Conservation (phyloP, 2,797 vertebrate genomes). For the Sphenopsis melanotis region DNA sequence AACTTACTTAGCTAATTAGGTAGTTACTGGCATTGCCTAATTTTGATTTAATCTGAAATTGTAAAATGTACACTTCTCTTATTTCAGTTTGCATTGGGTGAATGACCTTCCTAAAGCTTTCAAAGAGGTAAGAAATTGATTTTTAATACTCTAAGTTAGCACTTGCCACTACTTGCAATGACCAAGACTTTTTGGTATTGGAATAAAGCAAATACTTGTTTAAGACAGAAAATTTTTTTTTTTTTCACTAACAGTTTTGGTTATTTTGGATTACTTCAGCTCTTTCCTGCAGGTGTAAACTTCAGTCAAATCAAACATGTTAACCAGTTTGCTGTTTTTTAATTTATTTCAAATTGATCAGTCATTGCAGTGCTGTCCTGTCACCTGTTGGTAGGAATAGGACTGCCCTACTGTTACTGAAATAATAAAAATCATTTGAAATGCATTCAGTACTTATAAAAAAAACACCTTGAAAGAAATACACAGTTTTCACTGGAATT, state of each 20-base stretch:
- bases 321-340: not conserved
- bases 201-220: not conserved
- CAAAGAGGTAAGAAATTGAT: conserved; percentile 80
- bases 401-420: not conserved
- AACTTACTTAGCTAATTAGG: not conserved
- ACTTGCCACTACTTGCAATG: not conserved
- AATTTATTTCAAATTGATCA: not conserved
- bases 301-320: not conserved
- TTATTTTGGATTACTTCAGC: not conserved
- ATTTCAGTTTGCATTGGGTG: conserved; percentile 92
- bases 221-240: not conserved
- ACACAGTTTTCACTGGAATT: rapidly evolving
- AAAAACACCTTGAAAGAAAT: not conserved
- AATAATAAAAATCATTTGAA: not conserved
- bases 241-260: not conserved
- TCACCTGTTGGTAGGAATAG: not conserved
- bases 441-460: not conserved
- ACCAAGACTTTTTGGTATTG: not conserved
- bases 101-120: conserved; percentile 93
- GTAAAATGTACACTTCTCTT: not conserved
- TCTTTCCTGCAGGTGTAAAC: not conserved
- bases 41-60: not conserved
- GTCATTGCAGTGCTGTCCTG: not conserved
- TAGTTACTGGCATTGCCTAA: not conserved
- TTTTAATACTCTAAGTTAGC: not conserved